A percentile compares a stretch with the other conserved stretches of the same genome.
phyloP scores from a whole-genome alignment of 2,797 vertebrate genomes.

The Nannoperca australis region DNA sequence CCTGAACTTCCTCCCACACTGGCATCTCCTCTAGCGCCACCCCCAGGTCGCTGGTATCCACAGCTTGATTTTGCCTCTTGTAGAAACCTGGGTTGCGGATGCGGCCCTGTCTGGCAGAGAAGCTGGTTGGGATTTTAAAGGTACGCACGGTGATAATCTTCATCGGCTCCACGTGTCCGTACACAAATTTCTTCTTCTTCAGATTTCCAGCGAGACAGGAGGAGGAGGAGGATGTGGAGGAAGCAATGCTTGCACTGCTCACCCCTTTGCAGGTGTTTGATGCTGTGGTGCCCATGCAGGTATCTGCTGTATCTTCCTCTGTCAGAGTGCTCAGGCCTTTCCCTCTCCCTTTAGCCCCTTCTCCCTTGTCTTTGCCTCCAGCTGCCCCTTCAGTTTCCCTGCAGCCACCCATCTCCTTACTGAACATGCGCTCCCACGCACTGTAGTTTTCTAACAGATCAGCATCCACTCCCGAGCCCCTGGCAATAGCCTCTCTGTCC shows the following conservation, averaged over 20 bases:
- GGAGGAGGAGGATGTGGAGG: conserved; percentile 37
- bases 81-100: conserved; percentile 88
- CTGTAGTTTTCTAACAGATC: conserved; percentile 82
- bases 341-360: background rate
- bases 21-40: conserved; percentile 86
- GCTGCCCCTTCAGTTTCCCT: conserved; percentile 49
- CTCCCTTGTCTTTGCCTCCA: background rate
- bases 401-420: conserved; percentile 89
- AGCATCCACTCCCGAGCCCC: conserved; percentile 76
- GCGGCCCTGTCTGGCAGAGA: conserved; percentile 87
- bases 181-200: conserved; percentile 84
- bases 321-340: conserved; percentile 23
- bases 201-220: conserved; percentile 76
- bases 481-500: conserved; percentile 88
- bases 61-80: conserved; percentile 81
- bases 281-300: conserved; percentile 30
- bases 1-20: conserved; percentile 89
- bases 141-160: conserved; percentile 92
- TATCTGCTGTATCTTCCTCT: conserved; percentile 47
- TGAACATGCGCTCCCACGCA: conserved; percentile 93
- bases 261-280: conserved; percentile 26
- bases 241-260: conserved; percentile 28
- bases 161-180: conserved; percentile 89
- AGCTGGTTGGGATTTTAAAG: conserved; percentile 93
- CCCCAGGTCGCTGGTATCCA: conserved; percentile 93